Percentiles rank a stretch among this genome's conserved stretches.
Conservation (phyloP, 2,888 invertebrate genomes). For the Tenthredo scrophulariae region DNA sequence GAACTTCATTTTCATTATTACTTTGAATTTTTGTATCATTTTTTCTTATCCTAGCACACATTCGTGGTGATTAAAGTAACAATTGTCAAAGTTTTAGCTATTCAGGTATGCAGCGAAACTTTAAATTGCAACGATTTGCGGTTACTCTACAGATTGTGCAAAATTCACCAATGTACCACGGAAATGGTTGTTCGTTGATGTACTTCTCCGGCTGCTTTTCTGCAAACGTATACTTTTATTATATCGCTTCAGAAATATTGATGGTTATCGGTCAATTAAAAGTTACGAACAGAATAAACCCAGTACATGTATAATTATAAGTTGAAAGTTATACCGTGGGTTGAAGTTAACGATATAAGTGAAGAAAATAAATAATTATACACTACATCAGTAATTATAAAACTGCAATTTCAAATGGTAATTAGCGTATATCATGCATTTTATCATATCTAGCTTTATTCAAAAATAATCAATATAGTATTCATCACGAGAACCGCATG, state of each 20-base stretch:
- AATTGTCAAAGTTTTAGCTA: slow-evolving; percentile 34
- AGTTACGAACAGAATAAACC: not conserved
- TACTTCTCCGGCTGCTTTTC: not conserved
- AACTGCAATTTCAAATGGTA: not conserved
- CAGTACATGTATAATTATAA: not conserved
- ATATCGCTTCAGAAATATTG: slow-evolving; percentile 12
- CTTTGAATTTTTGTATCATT: not conserved
- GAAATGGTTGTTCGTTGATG: slow-evolving; percentile 23
- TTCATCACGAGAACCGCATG: not conserved
- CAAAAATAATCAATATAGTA: not conserved
- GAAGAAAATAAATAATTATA: not conserved
- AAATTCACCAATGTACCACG: slow-evolving; percentile 23
- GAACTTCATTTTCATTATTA: slow-evolving; percentile 44
- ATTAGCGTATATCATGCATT: not conserved
- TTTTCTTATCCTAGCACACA: not conserved
- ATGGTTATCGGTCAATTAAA: slow-evolving; percentile 34
- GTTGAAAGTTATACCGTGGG: not conserved
- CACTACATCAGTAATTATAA: not conserved
- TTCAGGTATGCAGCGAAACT: slow-evolving; percentile 43
- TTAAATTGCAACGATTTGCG: slow-evolving; percentile 46
- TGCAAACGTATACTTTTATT: slow-evolving; percentile 18
- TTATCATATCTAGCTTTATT: not conserved
- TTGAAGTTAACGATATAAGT: not conserved
- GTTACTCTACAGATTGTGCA: slow-evolving; percentile 10
- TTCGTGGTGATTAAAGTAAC: slow-evolving; percentile 26